Evolutionary conservation across 1,140 invertebrate genomes (phyloP), one percentile per base, ranked within the genome.

Genomic region (Drosophila littoralis): DNA sequence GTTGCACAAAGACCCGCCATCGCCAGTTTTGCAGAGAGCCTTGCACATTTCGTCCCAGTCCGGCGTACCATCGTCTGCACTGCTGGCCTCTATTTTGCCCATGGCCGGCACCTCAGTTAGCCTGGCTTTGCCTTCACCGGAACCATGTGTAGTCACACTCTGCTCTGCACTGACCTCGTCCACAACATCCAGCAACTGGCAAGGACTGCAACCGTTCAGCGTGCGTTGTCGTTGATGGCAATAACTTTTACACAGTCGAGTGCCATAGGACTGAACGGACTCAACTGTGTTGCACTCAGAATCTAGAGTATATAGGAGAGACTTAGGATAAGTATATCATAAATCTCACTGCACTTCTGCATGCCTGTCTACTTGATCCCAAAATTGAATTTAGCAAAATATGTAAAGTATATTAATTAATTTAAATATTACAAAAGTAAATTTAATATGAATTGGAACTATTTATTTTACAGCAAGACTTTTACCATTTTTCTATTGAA

Each of bases 1-100:
- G 79, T 93, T 92, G 90, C 94, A 94, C 79, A 94, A 93, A 67
- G 91, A 91, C 61, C 93, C 94, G 59, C 94, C 94, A 75, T 93
- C 92, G 38, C 93, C 93, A 75, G 91, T 92, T 66, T 91, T 83
- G 85, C 94, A 94, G 72, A 93, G 86, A 22, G 79, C 35, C 64
- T 75, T 81, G 80, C 94, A 94, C 92, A 93, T 91, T 69, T 81
- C 66, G 48, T 92, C 82, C 93, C 93, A 94, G 73, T 92, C 79
- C 51, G 91, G 91, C 28, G 70, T 54, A 32, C 65, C 61, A 6
- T 33, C 32, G 15, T 59, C 42, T 7, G 12, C 35, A 1, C 12
- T 28, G 17, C 33, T 51, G 35, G 15, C 32, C 58, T 54, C 13
- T 6, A 40, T 7, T 45, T 46, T 45, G 15, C 7, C 55, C 42